Evolutionary conservation across 1,140 invertebrate species (phyloP).

Genomic region (Lanistes nyassanus): DNA sequence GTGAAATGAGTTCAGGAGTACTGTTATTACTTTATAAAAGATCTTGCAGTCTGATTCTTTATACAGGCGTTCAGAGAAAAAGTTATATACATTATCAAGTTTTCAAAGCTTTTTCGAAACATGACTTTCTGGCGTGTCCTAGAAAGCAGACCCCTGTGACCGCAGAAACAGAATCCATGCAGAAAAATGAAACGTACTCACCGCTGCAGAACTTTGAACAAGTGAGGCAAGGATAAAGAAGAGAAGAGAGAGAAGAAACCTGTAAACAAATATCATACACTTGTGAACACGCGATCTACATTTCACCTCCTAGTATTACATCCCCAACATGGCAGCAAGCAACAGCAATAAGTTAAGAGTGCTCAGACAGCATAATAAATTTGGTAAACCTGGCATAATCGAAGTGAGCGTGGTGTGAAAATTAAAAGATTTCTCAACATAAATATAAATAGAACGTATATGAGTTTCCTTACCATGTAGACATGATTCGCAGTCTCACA

Average conservation of each 20-base stretch:
- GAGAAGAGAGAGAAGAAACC: conserved; percentile 22
- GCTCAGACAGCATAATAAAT: too few species aligned
- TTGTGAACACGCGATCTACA: background rate
- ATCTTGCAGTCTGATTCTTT: too few species aligned
- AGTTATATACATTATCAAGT: too few species aligned
- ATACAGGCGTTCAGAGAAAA: too few species aligned
- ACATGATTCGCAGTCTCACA: conserved; percentile 24
- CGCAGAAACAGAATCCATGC: background rate
- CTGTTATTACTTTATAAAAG: too few species aligned
- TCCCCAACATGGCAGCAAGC: conserved; percentile 7
- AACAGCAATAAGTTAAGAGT: background rate
- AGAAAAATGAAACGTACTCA: conserved; percentile 16
- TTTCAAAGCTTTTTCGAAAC: too few species aligned
- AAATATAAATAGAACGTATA: background rate
- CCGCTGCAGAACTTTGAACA: conserved; percentile 28
- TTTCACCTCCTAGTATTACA: too few species aligned
- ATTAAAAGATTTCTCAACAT: background rate
- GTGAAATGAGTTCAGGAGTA: too few species aligned
- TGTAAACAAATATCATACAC: conserved; percentile 12
- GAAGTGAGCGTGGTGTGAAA: background rate
- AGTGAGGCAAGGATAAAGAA: conserved; percentile 25
- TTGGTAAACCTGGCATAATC: too few species aligned
- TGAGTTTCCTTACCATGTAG: conserved; percentile 23
- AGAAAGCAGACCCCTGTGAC: too few species aligned
- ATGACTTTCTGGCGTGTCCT: too few species aligned